Percentiles rank a stretch among this genome's conserved stretches.
These are phyloP conservation scores for Brachycybe producta DNA, from an alignment of 2,888 invertebrate genomes.

Conservation along the genomic window DNA sequence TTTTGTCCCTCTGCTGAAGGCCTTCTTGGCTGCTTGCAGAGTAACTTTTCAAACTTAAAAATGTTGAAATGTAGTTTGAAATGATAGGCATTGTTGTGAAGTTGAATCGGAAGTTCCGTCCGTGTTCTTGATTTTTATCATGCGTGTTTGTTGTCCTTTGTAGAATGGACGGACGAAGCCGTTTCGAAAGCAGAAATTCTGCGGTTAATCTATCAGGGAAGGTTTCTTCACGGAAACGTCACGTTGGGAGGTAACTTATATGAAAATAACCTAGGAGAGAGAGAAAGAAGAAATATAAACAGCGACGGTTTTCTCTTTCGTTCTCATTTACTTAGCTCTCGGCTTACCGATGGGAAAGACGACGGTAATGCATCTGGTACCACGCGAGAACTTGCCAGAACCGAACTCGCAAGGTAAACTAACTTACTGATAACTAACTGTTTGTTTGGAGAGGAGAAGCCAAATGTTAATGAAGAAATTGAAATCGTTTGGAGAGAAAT, in stretches of 20 bases:
- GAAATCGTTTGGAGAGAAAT: neutral
- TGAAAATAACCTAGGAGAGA: no score
- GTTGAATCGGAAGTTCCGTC: neutral
- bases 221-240: slow-evolving; percentile 98
- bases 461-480: neutral
- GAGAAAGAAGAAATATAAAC: no score
- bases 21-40: no score
- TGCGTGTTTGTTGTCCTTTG: slow-evolving; percentile 23
- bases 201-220: slow-evolving; percentile 97
- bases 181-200: slow-evolving; percentile 94
- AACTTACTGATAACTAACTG: no score
- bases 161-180: slow-evolving; percentile 93
- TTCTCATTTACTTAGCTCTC: slow-evolving; percentile 49
- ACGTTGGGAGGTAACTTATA: slow-evolving; percentile 60
- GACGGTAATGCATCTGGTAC: slow-evolving; percentile 99
- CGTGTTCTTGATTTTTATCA: slow-evolving; percentile 1
- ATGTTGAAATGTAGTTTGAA: no score
- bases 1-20: no score
- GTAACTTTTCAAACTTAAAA: no score
- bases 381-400: slow-evolving; percentile 96
- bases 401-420: slow-evolving; percentile 83
- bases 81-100: no score
- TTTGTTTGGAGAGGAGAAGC: no score
- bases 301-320: no score
- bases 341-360: slow-evolving; percentile 94